Conservation (phyloP, 1,140 invertebrate species). For the Neodiprion lecontei region DNA sequence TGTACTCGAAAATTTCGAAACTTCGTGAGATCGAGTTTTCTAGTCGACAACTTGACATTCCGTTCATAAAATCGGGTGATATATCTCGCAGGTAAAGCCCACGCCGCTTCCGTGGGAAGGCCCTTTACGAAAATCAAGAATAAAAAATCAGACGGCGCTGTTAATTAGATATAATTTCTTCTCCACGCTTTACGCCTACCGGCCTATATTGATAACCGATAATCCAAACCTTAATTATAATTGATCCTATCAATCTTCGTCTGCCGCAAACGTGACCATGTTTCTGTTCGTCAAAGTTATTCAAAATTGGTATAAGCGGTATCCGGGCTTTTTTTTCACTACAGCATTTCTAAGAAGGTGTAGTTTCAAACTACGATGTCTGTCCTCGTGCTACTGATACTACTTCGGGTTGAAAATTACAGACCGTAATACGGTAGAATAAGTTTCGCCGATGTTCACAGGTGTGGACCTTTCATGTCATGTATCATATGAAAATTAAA, state of each 20-base stretch:
- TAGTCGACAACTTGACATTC: slow-evolving; percentile 2
- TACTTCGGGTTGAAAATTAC: too few relatives aligned
- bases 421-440: too few relatives aligned
- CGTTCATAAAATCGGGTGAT: slow-evolving; percentile 4
- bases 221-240: background rate
- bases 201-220: slow-evolving; percentile 3
- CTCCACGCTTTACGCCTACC: background rate
- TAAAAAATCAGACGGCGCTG: background rate
- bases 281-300: too few relatives aligned
- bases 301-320: too few relatives aligned
- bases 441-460: too few relatives aligned
- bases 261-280: background rate
- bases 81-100: background rate
- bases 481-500: too few relatives aligned
- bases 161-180: background rate
- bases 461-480: too few relatives aligned
- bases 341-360: too few relatives aligned
- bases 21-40: background rate
- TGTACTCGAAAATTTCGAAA: slow-evolving; percentile 1
- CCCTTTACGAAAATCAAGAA: background rate
- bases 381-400: too few relatives aligned
- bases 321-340: too few relatives aligned
- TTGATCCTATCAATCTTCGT: background rate
- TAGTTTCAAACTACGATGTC: too few relatives aligned
- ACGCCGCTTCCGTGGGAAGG: background rate